These are phyloP conservation scores for Centrocercus urophasianus DNA, from an alignment of 2,113 vertebrate species.

Conservation along the genomic window DNA sequence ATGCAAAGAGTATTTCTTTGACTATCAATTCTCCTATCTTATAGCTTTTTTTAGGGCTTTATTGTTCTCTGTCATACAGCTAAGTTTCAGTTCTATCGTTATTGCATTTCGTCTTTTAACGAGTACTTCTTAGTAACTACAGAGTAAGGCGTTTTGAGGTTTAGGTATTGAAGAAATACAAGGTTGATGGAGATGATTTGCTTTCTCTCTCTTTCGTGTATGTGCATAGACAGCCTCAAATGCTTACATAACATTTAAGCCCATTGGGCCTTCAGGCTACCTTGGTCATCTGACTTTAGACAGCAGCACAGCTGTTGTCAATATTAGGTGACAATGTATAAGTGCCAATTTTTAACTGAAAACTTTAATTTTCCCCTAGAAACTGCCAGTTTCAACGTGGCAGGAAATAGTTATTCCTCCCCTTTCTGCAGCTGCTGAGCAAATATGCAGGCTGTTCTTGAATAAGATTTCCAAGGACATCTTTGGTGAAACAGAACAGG, in stretches of 20 bases:
- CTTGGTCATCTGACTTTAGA: neutral
- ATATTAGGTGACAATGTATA: neutral
- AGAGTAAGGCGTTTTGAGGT: neutral
- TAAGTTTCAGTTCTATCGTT: neutral
- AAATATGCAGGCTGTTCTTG: constrained; percentile 23
- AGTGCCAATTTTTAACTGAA: constrained; percentile 49
- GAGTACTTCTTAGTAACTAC: neutral
- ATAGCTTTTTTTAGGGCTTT: neutral
- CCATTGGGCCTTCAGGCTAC: neutral
- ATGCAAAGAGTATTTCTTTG: neutral
- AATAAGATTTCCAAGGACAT: neutral
- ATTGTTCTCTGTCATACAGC: neutral
- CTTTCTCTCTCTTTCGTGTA: neutral
- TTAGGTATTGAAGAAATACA: neutral
- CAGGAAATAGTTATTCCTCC: constrained; percentile 35
- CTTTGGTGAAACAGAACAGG: neutral
- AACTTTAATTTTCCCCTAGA: constrained; percentile 52
- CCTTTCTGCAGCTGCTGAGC: neutral
- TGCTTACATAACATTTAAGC: neutral
- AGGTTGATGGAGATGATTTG: neutral
- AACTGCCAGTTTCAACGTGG: constrained; percentile 53
- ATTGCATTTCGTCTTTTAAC: neutral
- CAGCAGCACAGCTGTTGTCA: constrained; percentile 49
- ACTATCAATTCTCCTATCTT: neutral
- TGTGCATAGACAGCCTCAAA: neutral